Evolutionary conservation across 1,140 invertebrate genomes (phyloP), one percentile per base, ranked within the genome.

Genomic region (Anastrepha obliqua): DNA sequence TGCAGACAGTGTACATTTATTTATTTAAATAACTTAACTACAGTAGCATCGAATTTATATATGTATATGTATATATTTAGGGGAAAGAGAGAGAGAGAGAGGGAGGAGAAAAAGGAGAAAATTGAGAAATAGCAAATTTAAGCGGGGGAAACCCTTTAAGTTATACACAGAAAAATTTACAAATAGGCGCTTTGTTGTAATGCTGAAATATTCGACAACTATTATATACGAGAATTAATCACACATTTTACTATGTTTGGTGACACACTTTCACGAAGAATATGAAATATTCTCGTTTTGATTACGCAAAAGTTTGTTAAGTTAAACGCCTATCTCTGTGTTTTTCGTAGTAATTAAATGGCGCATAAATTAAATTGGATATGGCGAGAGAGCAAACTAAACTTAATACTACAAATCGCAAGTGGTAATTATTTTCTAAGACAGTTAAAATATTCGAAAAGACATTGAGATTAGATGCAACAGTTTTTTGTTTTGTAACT

Each of bases 1-100:
- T 81, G 74, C 74, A 47, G 51, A 81, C 74, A 55, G 74, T 81
- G 74, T 81, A 81, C 74, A 81, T 81, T 81, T 74, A 74, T 81
- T 81, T 62, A 62, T 8, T 62, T 62, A 74, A 81, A 81, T 81
- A 81, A 81, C 74, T 81, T 81, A 81, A 81, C n/a, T 58, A 81
- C 20, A 42, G 47, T 81, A 81, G 74, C 74, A 55, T 81, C 74
- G 74, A 58, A 81, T 81, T 8, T 81, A 81, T 58, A 51, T 29
- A 29, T 44, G 17, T 70, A 55, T 51, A 55, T 78, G 9, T 78
- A 58, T 78, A 51, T 78, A 78, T 81, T n/a, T 51, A 74, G 5
- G 44, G 13, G 42, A 74, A 15, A 55, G n/a, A 8, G 8, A 29
- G n/a, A 55, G 7, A 15, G 9, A 47, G 13, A 74, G 42, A 20